Evolutionary conservation across 2,888 invertebrate genomes (phyloP).

Genomic region (Oligia fasciuncula): DNA sequence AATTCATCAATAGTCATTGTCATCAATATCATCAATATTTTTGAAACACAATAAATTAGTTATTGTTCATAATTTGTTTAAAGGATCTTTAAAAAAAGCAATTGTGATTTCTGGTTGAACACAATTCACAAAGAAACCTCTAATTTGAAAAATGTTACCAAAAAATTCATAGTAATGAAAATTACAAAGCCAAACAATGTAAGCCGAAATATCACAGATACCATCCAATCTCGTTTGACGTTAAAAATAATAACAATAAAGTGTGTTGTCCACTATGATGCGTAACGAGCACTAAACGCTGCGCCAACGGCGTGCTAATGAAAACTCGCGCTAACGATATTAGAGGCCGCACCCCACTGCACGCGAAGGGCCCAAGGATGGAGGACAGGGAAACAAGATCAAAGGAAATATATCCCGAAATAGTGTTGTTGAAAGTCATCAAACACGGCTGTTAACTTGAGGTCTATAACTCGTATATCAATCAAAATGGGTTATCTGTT

Average conservation of each 20-base stretch:
- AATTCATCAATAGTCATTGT: too few species aligned
- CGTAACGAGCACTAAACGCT: slow-evolving; percentile 78
- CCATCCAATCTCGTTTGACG: slow-evolving; percentile 66
- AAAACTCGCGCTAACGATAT: slow-evolving; percentile 79
- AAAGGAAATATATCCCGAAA: too few species aligned
- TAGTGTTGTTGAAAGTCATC: not conserved
- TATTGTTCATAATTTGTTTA: not conserved
- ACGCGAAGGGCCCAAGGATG: slow-evolving; percentile 6
- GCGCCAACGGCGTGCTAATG: slow-evolving; percentile 78
- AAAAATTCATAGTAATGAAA: slow-evolving; percentile 52
- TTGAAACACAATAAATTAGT: not conserved
- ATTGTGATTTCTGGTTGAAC: not conserved
- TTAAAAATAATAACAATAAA: slow-evolving; percentile 77
- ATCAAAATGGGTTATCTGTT: not conserved
- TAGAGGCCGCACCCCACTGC: slow-evolving; percentile 59
- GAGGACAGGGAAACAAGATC: not conserved
- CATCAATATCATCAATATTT: not conserved
- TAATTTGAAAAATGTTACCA: not conserved
- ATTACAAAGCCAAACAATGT: slow-evolving; percentile 56
- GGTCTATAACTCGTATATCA: slow-evolving; percentile 3
- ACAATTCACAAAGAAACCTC: not conserved
- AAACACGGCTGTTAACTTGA: not conserved
- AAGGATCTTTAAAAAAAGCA: not conserved
- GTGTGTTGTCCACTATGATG: slow-evolving; percentile 75
- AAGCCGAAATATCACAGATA: slow-evolving; percentile 58